Evolutionary conservation across 2,797 vertebrate genomes (phyloP).

Genomic region (Anas capensis): DNA sequence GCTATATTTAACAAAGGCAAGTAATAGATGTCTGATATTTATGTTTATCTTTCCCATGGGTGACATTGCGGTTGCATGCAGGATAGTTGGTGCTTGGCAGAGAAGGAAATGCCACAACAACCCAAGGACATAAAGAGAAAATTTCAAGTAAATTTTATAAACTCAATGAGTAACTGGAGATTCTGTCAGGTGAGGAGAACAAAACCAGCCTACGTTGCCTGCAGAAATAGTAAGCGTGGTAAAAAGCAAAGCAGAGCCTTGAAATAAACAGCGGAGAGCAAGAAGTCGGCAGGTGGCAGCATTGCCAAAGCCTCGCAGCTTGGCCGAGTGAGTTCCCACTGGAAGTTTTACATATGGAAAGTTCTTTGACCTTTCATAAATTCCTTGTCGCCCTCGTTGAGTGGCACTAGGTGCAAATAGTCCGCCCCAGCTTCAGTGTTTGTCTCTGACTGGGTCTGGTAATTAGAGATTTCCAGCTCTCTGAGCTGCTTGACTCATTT

Average conservation of each 20-base stretch:
- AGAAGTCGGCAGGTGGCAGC: conserved; percentile 91
- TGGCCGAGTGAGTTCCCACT: conserved; percentile 38
- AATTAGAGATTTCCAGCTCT: conserved; percentile 83
- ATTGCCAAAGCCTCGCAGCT: conserved; percentile 82
- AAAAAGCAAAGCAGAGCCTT: fast-evolving
- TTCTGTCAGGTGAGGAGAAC: neutral
- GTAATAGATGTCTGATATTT: too few relatives aligned
- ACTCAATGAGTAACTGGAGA: neutral
- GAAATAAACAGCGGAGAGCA: fast-evolving
- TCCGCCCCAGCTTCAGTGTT: conserved; percentile 54
- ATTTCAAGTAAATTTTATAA: neutral
- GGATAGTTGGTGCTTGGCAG: too few relatives aligned
- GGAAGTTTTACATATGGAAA: conserved; percentile 77
- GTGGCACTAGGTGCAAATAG: conserved; percentile 82
- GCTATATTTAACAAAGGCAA: neutral
- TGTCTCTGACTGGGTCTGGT: conserved; percentile 80
- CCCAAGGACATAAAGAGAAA: neutral
- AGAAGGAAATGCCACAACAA: neutral
- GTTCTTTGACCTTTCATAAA: conserved; percentile 87
- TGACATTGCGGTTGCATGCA: fast-evolving
- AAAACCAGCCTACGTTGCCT: fast-evolving
- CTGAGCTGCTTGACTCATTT: conserved; percentile 78
- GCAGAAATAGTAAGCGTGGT: neutral
- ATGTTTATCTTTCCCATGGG: neutral
- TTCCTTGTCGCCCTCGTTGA: conserved; percentile 82